Base-by-base conservation (phyloP, 2,797 vertebrate species). In the Acanthopagrus latus region DNA sequence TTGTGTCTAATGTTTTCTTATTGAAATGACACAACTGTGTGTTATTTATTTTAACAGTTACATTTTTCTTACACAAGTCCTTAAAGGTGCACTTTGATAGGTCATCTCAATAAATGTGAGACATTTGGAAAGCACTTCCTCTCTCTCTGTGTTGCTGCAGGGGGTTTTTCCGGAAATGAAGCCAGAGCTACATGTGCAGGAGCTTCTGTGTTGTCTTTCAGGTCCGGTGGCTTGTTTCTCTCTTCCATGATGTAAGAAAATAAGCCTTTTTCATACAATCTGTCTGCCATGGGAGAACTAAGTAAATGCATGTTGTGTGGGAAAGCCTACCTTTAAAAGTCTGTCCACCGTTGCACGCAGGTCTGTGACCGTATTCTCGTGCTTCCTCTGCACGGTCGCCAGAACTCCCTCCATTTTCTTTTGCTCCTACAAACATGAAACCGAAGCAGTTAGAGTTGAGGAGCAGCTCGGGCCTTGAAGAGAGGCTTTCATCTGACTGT, bases 371-470 rank as follows among this genome's bases (percentile, higher is more conserved):
- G 95, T 93, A 10, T 90, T 86, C 25, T 92, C 75, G 38, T 96
- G 93, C 76, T 90, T 95, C 64, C 87, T 92, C 86, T 95, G 93
- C 69, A 94, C 65, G 48, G 85, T 78, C 13, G 81, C 76, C 80
- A 94, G 46, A 52, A 87, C 47, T 44, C 69, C 88, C 52, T 96
- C 93, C 83, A 92, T 91, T 88, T 91, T 95, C 81, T 85, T 92
- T 21, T 51, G 88, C 77, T 92, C 94, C 94, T 95, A 50, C 48
- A 76, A 75, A 82, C 82, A 91, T 67, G 79, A 94, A 90, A 92
- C 86, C 76, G 59, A 81, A 91, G 88, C 62, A 83, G 81, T 84
- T 52, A 82, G 44, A 79, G 79, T 54, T 73, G 67, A 50, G 18
- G 46, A 38, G 48, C 0, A 0, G 72, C 67, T 50, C 71, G 12